These are phyloP conservation scores for Panzeria rudis DNA, from an alignment of 2,888 invertebrate species.

Conservation along the genomic window DNA sequence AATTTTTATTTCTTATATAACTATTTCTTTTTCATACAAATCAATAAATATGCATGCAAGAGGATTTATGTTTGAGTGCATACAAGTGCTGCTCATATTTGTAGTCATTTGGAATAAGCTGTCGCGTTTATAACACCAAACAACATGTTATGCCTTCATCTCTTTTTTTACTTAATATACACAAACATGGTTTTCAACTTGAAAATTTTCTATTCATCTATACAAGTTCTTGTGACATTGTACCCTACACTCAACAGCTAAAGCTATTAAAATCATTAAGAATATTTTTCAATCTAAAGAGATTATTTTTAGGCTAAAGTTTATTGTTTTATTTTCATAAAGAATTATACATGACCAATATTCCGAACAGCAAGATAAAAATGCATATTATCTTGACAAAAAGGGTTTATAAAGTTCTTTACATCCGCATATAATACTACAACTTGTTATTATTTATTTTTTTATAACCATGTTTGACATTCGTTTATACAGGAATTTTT, in stretches of 20 bases:
- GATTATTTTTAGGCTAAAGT: no score
- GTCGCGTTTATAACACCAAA: background rate
- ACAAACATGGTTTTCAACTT: background rate
- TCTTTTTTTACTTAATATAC: background rate
- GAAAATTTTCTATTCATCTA: background rate
- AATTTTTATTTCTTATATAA: background rate
- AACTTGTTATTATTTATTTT: no score
- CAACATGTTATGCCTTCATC: background rate
- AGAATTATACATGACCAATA: no score
- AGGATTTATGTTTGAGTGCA: background rate
- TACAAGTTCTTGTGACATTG: background rate
- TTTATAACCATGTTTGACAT: no score
- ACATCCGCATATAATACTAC: no score
- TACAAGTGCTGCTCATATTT: slow-evolving; percentile 2
- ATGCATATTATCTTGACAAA: no score
- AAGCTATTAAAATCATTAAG: background rate
- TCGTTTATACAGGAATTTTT: no score
- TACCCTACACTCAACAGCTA: background rate
- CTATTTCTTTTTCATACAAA: background rate
- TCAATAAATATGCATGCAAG: background rate
- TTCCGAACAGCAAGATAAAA: no score
- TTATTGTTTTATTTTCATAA: no score
- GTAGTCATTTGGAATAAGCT: slow-evolving; percentile 9
- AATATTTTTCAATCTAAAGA: no score
- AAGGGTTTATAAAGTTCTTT: no score